Evolutionary conservation across 2,113 vertebrate genomes (phyloP).

Genomic region (Aspidoscelis tigris): DNA sequence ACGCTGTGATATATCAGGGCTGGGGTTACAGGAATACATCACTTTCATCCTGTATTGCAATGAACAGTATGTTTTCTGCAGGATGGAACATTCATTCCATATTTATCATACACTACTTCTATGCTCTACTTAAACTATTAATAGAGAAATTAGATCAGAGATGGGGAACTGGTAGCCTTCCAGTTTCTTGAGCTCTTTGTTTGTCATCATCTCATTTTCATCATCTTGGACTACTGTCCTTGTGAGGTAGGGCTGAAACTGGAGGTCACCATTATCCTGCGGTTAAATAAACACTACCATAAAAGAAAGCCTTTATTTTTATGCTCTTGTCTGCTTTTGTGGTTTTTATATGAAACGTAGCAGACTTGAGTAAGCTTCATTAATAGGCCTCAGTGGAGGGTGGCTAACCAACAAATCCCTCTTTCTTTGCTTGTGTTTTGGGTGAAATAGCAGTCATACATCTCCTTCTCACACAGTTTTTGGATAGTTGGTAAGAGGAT

Average conservation of each 20-base stretch:
- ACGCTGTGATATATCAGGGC: slow-evolving; percentile 30
- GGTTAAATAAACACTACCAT: not conserved
- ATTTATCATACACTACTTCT: not conserved
- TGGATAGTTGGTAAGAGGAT: not conserved
- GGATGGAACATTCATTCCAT: not conserved
- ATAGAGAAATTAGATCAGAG: not conserved
- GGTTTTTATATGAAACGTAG: not conserved
- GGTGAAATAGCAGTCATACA: no score
- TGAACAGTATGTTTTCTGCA: not conserved
- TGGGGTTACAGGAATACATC: slow-evolving; percentile 33
- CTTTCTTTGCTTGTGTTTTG: no score
- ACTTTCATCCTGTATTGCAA: not conserved
- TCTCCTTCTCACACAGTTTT: not conserved
- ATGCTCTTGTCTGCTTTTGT: not conserved
- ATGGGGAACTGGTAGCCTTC: not conserved
- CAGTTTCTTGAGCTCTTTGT: not conserved
- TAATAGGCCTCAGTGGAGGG: not conserved
- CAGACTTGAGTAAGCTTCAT: not conserved
- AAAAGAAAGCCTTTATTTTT: not conserved
- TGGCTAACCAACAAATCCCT: no score
- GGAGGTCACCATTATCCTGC: no score
- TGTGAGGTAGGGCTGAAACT: not conserved
- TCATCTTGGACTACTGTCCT: not conserved
- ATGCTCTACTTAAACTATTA: not conserved
- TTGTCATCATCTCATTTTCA: no score